Evolutionary conservation across 2,888 invertebrate genomes (phyloP).

Genomic region (Trissolcus brochymenae): DNA sequence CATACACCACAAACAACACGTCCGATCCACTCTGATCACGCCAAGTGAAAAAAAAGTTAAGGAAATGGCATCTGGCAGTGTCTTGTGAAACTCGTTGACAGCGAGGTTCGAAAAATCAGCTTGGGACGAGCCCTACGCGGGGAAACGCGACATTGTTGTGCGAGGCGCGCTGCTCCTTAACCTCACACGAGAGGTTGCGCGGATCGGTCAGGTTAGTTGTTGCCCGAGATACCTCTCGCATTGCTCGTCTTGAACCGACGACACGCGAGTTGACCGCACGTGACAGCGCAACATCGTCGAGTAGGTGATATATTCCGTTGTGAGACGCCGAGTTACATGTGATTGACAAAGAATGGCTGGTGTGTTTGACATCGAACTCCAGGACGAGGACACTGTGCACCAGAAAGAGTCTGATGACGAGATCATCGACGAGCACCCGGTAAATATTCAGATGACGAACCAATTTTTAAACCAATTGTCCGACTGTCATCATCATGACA

Average conservation of each 20-base stretch:
- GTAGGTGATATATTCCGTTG: slow-evolving; percentile 77
- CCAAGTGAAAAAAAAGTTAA: neutral
- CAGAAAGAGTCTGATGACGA: slow-evolving; percentile 92
- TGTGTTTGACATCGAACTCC: slow-evolving; percentile 95
- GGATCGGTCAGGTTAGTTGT: slow-evolving; percentile 1
- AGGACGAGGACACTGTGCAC: slow-evolving; percentile 82
- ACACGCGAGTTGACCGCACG: slow-evolving; percentile 29
- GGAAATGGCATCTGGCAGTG: slow-evolving; percentile 40
- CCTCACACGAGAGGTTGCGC: slow-evolving; percentile 4
- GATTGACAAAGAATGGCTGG: slow-evolving; percentile 82
- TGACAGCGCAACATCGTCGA: slow-evolving; percentile 80
- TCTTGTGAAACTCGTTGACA: slow-evolving; percentile 23
- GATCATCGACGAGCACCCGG: slow-evolving; percentile 91
- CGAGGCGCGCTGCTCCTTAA: slow-evolving; percentile 8
- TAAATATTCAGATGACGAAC: slow-evolving; percentile 72
- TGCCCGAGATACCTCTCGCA: neutral
- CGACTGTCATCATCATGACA: neutral
- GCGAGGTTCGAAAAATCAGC: neutral
- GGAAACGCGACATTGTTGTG: neutral
- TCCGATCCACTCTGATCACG: too few species aligned
- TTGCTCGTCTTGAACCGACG: neutral
- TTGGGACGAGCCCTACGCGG: neutral
- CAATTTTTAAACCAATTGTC: neutral
- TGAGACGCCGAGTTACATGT: slow-evolving; percentile 55
- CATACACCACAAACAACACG: too few species aligned